These are phyloP conservation scores for Kryptolebias ocellatus DNA, from an alignment of 2,797 vertebrate genomes.

Conservation along the genomic window DNA sequence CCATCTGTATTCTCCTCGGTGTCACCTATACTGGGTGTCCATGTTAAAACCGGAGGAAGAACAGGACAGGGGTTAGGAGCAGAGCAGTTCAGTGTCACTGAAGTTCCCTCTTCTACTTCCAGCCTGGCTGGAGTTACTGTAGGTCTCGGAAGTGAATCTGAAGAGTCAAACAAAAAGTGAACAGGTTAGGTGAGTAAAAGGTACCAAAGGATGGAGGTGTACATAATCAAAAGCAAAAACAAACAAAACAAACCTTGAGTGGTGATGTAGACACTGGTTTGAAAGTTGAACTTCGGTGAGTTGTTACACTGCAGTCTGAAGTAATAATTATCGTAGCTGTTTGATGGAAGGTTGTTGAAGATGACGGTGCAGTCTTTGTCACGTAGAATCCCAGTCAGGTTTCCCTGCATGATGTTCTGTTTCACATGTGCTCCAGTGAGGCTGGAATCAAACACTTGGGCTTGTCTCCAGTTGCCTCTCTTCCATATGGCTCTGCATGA, in stretches of 20 bases:
- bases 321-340: conserved; percentile 52
- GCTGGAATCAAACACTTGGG: conserved; percentile 67
- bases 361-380: conserved; percentile 73
- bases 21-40: conserved; percentile 59
- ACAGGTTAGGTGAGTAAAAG: background rate
- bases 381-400: conserved; percentile 54
- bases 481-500: conserved; percentile 70
- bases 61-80: conserved; percentile 58
- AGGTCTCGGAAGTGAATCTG: conserved; percentile 61
- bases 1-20: conserved; percentile 29
- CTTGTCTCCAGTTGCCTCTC: conserved; percentile 41
- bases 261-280: conserved; percentile 30
- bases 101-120: conserved; percentile 65
- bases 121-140: conserved; percentile 46
- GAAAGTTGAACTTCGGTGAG: conserved; percentile 54
- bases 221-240: background rate
- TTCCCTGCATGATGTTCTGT: conserved; percentile 59
- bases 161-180: conserved; percentile 4
- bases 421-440: conserved; percentile 21
- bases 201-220: background rate
- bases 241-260: conserved; percentile 45
- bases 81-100: conserved; percentile 64
- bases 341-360: conserved; percentile 53
- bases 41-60: conserved; percentile 65
- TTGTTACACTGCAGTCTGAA: conserved; percentile 72